Base-by-base conservation (phyloP, 2,797 vertebrate species). In the Falco rusticolus region DNA sequence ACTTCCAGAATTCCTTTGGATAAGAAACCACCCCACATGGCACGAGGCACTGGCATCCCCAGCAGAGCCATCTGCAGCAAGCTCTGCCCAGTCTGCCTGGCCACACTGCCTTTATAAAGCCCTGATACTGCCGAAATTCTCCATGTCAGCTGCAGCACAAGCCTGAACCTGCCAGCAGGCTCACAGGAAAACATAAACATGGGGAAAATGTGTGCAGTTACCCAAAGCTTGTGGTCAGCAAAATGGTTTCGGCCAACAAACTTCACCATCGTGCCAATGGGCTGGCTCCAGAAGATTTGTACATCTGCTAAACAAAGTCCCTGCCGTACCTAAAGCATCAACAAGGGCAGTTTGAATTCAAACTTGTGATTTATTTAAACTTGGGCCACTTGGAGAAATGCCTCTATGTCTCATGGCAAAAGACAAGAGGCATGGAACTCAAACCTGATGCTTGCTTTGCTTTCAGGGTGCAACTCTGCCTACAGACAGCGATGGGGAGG, bases 401-500 rank as follows among this genome's bases (percentile, higher is more conserved):
- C 21, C 17, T 57, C 20, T 75, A 11, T 48, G 71, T 51, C 34
- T 57, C 56, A 57, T 18, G 25, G 41, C n/a, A 60, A 48, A 15
- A 13, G 33, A 19, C 24, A 47, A 76, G 34, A 50, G 22, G 26
- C 22, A 37, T 28, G 10, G 18, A 16, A 37, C 8, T 43, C 57
- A 50, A 63, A n/a, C 28, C 22, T 20, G 12, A 10, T 11, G 14
- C 34, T 68, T n/a, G n/a, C n/a, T n/a, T 60, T 29, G 47, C 18
- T n/a, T 81, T 69, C 26, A n/a, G 31, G 31, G 34, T 41, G 31
- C 39, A 51, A 31, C 39, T 41, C 64, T 7, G 9, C 26, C 3
- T 29, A 8, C 5, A 64, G 20, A 11, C 13, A 26, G 8, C 0
- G 1, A 8, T 6, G 6, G 37, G 43, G 16, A 66, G 63, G 15